A percentile compares a stretch with the other conserved stretches of the same genome.
Evolutionary conservation across 2,113 vertebrate species (phyloP).

Genomic region (Chascanopsetta lugubris): DNA sequence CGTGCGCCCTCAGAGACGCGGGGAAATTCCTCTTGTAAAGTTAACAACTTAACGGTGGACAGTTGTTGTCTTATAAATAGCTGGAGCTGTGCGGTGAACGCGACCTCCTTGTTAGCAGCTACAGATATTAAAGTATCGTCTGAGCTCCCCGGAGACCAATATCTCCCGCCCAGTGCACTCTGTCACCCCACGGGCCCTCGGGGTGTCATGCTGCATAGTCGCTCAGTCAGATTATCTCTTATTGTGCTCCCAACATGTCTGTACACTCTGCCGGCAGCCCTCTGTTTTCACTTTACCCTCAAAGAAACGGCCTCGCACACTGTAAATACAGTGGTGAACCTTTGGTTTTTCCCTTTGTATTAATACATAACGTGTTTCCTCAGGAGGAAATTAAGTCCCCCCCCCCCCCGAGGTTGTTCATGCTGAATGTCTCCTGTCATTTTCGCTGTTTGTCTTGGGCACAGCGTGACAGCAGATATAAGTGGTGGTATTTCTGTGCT

Average conservation of each 20-base stretch:
- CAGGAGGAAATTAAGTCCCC: not conserved
- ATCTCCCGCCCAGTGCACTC: conserved; percentile 56
- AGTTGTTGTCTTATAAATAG: conserved; percentile 44
- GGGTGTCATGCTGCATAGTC: conserved; percentile 61
- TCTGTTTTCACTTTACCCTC: conserved; percentile 43
- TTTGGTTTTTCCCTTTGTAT: conserved; percentile 5
- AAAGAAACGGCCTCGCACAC: not conserved
- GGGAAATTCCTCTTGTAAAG: conserved; percentile 17
- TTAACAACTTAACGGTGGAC: conserved; percentile 41
- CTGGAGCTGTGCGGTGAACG: conserved; percentile 11
- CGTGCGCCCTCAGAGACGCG: not conserved
- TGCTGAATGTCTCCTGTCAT: conserved; percentile 40
- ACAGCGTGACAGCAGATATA: conserved; percentile 43
- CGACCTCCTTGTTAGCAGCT: conserved; percentile 41
- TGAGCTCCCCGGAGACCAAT: conserved; percentile 43
- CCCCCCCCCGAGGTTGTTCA: conserved; percentile 4
- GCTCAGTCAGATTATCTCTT: conserved; percentile 64
- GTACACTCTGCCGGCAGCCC: conserved; percentile 40
- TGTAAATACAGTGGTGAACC: conserved; percentile 24
- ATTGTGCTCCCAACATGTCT: conserved; percentile 64
- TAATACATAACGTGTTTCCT: conserved; percentile 4
- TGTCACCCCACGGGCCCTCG: conserved; percentile 62
- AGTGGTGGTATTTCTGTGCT: conserved; percentile 60
- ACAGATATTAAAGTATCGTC: conserved; percentile 40
- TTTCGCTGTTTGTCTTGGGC: conserved; percentile 46